These are phyloP conservation scores for Channa argus DNA, from an alignment of 2,113 vertebrate species.

Conservation along the genomic window DNA sequence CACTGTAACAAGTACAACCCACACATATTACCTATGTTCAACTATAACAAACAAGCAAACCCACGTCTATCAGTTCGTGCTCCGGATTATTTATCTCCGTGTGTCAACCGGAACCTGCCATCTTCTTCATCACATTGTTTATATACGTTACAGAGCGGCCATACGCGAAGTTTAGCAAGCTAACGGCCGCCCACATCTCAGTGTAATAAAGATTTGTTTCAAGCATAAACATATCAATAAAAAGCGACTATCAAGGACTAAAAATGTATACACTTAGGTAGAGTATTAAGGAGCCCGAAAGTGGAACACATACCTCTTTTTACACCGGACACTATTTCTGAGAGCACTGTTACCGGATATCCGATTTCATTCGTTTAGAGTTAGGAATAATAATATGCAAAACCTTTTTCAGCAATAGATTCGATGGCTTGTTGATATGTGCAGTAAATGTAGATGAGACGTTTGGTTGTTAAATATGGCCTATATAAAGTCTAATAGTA, in stretches of 20 bases:
- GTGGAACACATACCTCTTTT: not conserved
- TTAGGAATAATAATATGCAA: no score
- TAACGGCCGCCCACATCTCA: not conserved
- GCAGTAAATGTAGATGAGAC: no score
- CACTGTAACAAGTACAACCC: not conserved
- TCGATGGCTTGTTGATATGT: no score
- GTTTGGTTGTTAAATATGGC: no score
- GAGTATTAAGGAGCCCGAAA: not conserved
- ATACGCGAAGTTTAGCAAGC: constrained; percentile 3
- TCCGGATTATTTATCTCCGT: constrained; percentile 48
- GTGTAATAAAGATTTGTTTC: no score
- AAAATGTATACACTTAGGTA: not conserved
- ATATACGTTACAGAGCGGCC: not conserved
- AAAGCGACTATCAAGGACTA: not conserved
- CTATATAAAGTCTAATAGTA: no score
- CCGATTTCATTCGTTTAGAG: not conserved
- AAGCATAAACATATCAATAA: not conserved
- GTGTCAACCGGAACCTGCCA: constrained; percentile 65
- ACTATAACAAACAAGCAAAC: constrained; percentile 11
- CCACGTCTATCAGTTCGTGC: constrained; percentile 23
- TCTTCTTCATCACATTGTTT: constrained; percentile 45
- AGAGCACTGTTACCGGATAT: constrained; percentile 28
- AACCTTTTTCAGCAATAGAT: no score
- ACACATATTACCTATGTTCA: constrained; percentile 20
- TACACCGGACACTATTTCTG: not conserved